Evolutionary conservation across 1,140 invertebrate genomes (phyloP).

Genomic region (Orchestia grillus): DNA sequence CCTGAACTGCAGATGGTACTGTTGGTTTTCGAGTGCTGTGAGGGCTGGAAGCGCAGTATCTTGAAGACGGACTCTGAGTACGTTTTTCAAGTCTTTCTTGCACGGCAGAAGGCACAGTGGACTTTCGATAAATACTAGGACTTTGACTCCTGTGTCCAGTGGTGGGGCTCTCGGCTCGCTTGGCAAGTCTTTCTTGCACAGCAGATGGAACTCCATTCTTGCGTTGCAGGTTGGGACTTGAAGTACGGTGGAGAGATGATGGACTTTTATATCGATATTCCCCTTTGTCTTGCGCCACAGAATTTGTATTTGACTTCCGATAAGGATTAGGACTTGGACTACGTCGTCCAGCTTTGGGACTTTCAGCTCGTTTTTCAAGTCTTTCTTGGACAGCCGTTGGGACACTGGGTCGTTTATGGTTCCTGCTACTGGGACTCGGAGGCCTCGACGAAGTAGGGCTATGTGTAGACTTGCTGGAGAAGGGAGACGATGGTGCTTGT

Average conservation of each 20-base stretch:
- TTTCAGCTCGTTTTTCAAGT: slow-evolving; percentile 47
- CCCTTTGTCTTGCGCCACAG: neutral
- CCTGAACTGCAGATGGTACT: slow-evolving; percentile 4
- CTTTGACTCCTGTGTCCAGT: neutral
- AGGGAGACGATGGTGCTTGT: slow-evolving; percentile 61
- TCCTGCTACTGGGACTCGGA: neutral
- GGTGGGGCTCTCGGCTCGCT: slow-evolving; percentile 2
- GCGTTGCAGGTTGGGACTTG: slow-evolving; percentile 3
- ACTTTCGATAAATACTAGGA: neutral
- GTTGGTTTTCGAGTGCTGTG: neutral
- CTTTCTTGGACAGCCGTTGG: slow-evolving; percentile 39
- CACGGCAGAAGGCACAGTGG: neutral
- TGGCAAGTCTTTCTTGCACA: slow-evolving; percentile 38
- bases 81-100: slow-evolving; percentile 6
- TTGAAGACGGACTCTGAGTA: neutral
- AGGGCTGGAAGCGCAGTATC: slow-evolving; percentile 10
- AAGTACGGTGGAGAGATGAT: neutral
- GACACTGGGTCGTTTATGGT: slow-evolving; percentile 20
- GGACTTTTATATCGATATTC: slow-evolving; percentile 11
- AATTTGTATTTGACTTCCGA: neutral
- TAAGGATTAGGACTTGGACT: neutral
- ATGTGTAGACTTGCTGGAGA: slow-evolving; percentile 18
- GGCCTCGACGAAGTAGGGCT: slow-evolving; percentile 34
- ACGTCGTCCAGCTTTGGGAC: slow-evolving; percentile 2
- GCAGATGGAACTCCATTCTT: slow-evolving; percentile 42